Evolutionary conservation across 2,797 vertebrate genomes (phyloP), one percentile per base, ranked within the genome.

Genomic region (Semotilus atromaculatus): DNA sequence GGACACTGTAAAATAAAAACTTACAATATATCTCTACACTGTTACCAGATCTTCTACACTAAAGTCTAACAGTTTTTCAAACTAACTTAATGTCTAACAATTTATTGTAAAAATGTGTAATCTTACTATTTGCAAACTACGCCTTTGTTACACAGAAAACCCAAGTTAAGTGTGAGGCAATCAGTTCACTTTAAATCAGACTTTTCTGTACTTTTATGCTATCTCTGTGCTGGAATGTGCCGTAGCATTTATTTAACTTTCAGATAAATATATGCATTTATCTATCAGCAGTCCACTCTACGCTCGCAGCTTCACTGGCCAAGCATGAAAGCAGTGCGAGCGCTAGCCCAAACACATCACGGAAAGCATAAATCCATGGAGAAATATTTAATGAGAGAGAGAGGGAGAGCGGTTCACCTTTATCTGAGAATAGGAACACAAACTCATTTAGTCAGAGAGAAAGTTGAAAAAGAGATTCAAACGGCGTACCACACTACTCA

Each of bases 231-330:
- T 70, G 79, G 66, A 70, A 81, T 29, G 34, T 71, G 60, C 26
- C 21, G 7, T n/a, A 5, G 77, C 21, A 26, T 70, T 26, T 40
- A 70, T 58, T 55, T 70, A 71, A 81, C 34, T 40, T 70, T 55
- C 67, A 81, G n/a, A 29, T 81, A 81, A 81, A 55, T 81, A 80
- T 80, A 55, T 55, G 34, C 48, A 23, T 81, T 31, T 29, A 70
- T 40, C 79, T 55, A 40, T 70, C 67, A 71, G 48, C 38, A 10
- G 36, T 81, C 34, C 36, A 53, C 66, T 31, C 23, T 8, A 68
- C 1, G 48, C 23, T 8, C 13, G 16, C 38, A 58, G 67, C 67
- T 40, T 58, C n/a, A 13, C 45, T 81, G 79, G 66, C 66, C 34
- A 29, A 81, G 80, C 51, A 43, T 71, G 80, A 72, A 81, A 60